phyloP scores from a whole-genome alignment of 2,888 invertebrate species.

The Synanthedon vespiformis region DNA sequence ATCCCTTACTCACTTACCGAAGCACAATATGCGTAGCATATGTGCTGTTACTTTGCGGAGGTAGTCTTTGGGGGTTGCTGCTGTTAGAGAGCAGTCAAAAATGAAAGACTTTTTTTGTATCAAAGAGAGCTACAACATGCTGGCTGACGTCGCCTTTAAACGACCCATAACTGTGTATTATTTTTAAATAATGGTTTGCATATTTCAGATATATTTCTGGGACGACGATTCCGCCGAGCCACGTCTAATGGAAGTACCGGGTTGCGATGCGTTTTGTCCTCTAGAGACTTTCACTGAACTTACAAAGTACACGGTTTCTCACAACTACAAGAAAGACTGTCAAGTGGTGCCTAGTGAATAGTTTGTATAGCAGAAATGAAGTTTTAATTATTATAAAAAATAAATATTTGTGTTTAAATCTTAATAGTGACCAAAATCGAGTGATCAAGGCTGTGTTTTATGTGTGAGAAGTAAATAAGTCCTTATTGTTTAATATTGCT shows the following conservation, averaged over 20 bases:
- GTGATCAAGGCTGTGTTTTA: conserved; percentile 32
- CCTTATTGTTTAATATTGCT: too few relatives aligned
- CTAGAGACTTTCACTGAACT: conserved; percentile 60
- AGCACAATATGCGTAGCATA: too few relatives aligned
- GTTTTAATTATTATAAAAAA: background rate
- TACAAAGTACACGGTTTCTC: conserved; percentile 52
- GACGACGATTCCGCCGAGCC: conserved; percentile 63
- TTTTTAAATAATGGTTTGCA: too few relatives aligned
- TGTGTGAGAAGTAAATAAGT: conserved; percentile 4
- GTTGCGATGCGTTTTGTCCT: conserved; percentile 64
- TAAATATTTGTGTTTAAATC: conserved; percentile 1
- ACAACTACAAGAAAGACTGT: conserved; percentile 57
- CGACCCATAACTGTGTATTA: too few relatives aligned
- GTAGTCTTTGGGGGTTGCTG: too few relatives aligned
- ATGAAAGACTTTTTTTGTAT: too few relatives aligned
- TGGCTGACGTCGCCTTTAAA: too few relatives aligned
- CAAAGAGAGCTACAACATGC: too few relatives aligned
- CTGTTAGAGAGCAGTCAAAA: too few relatives aligned
- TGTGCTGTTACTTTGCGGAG: too few relatives aligned
- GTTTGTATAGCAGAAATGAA: conserved; percentile 2
- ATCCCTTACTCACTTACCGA: too few relatives aligned
- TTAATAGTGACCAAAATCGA: conserved; percentile 10
- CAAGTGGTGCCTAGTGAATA: conserved; percentile 30
- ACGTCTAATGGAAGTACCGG: conserved; percentile 62
- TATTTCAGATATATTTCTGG: conserved; percentile 64